Conservation (phyloP, 2,113 vertebrate genomes). For the Diadophis punctatus region DNA sequence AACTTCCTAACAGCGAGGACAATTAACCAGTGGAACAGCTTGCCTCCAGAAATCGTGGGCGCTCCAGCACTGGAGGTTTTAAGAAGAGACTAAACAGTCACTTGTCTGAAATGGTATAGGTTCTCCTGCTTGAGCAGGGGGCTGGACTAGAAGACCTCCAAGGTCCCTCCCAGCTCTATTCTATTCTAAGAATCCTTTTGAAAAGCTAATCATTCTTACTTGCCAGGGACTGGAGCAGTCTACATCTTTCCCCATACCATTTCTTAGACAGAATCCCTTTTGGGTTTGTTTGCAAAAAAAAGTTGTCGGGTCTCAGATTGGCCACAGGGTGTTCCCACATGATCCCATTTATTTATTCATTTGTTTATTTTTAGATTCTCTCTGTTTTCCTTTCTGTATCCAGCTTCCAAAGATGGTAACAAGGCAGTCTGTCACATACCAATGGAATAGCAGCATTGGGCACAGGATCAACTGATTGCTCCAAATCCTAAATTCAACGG, state of each 20-base stretch:
- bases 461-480: not conserved
- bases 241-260: not conserved
- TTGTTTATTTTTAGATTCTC: not conserved
- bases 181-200: not conserved
- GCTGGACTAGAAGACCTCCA: no score
- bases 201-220: not conserved
- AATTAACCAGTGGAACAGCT: no score
- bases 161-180: no score
- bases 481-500: not conserved
- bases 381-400: not conserved
- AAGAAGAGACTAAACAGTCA: no score
- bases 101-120: no score
- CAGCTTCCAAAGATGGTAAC: constrained; percentile 23
- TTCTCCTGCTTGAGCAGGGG: no score
- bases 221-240: not conserved
- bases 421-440: not conserved
- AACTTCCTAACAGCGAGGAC: no score
- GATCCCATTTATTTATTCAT: not conserved
- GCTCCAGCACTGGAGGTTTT: no score
- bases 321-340: not conserved
- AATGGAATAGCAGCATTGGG: not conserved
- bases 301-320: not conserved
- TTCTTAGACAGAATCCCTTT: not conserved
- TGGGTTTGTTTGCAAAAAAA: not conserved
- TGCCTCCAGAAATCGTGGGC: no score